Evolutionary conservation across 1,140 invertebrate species (phyloP).

Genomic region (Euwallacea fornicatus): DNA sequence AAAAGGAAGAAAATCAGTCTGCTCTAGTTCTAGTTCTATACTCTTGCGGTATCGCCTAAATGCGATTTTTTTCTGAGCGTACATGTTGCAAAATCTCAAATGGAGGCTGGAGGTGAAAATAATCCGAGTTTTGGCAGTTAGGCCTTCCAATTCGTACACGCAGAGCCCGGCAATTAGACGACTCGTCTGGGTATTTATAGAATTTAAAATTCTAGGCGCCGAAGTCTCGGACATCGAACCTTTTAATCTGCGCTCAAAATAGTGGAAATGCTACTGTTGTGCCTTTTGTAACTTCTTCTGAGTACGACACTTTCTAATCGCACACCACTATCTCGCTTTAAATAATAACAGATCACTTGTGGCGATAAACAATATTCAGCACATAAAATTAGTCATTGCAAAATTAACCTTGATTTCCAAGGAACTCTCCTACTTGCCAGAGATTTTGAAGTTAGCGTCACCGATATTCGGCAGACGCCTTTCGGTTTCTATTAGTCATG

Average conservation of each 20-base stretch:
- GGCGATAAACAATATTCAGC: background rate
- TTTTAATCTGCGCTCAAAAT: conserved; percentile 49
- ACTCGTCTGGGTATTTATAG: conserved; percentile 52
- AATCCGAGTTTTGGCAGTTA: conserved; percentile 49
- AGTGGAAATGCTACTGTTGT: conserved; percentile 42
- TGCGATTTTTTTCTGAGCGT: too few relatives aligned
- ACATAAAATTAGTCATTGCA: conserved; percentile 19
- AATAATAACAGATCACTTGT: background rate
- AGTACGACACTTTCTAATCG: too few relatives aligned
- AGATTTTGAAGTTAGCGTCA: conserved; percentile 11
- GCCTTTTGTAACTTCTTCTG: conserved; percentile 25
- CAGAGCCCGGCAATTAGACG: conserved; percentile 48
- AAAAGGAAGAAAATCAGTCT: background rate
- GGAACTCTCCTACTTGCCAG: conserved; percentile 7
- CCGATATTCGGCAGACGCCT: conserved; percentile 3
- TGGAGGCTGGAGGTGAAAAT: conserved; percentile 36
- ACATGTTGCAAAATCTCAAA: conserved; percentile 20
- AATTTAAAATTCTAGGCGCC: conserved; percentile 53
- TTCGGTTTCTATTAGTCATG: conserved; percentile 13
- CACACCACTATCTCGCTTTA: too few relatives aligned
- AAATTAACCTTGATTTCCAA: conserved; percentile 9
- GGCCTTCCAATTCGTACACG: conserved; percentile 49
- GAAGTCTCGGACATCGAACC: conserved; percentile 52
- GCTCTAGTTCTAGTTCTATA: too few relatives aligned
- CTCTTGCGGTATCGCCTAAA: too few relatives aligned